These are phyloP conservation scores for Grus americana DNA, from an alignment of 2,113 vertebrate species.

Conservation along the genomic window DNA sequence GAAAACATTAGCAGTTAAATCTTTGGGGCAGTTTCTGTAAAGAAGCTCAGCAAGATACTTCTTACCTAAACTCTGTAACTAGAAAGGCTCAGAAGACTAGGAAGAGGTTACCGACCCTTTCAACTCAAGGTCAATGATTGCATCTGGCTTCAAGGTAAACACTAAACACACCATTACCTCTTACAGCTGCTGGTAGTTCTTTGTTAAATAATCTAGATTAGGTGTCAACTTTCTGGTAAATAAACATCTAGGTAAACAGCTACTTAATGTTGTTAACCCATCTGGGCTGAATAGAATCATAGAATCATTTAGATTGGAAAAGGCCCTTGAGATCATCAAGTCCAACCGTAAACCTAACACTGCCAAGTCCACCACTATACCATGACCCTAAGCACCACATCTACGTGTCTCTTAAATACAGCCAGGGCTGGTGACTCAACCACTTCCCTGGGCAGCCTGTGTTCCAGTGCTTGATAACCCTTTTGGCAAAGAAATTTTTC, in stretches of 20 bases:
- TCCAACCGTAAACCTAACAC: no score
- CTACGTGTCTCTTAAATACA: no score
- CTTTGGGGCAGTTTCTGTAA: background rate
- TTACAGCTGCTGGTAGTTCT: slow-evolving; percentile 17
- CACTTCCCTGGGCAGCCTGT: no score
- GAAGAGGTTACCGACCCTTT: background rate
- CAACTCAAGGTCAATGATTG: background rate
- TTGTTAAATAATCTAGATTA: background rate
- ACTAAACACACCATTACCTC: background rate
- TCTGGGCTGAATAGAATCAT: background rate
- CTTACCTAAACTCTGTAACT: background rate
- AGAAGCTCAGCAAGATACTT: background rate
- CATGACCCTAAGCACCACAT: no score
- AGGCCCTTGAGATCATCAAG: no score
- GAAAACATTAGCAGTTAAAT: background rate
- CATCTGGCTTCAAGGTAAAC: slow-evolving; percentile 17
- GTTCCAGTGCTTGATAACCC: no score
- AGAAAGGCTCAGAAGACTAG: background rate
- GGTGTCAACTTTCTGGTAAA: background rate
- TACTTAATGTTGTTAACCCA: background rate
- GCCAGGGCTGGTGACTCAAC: no score
- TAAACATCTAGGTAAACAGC: background rate
- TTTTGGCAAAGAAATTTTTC: no score
- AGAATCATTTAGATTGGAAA: background rate
- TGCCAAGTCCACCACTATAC: no score